These are phyloP conservation scores for Ennomos quercinarius DNA, from an alignment of 2,888 invertebrate species.

Conservation along the genomic window DNA sequence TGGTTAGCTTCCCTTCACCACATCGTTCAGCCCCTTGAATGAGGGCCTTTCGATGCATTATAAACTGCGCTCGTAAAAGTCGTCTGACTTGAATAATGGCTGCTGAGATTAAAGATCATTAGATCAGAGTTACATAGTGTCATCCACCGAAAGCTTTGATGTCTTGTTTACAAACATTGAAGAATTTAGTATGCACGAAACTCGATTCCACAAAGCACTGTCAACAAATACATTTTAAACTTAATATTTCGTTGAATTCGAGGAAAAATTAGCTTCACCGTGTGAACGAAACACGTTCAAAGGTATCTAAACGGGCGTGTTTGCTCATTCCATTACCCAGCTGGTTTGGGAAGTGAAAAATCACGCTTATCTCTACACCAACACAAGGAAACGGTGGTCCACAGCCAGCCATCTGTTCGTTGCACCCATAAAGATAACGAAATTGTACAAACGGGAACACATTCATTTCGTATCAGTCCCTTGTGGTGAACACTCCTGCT, in stretches of 20 bases:
- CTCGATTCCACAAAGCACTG: conserved; percentile 31
- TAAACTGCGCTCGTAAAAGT: conserved; percentile 43
- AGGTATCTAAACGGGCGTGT: conserved; percentile 70
- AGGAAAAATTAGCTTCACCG: conserved; percentile 68
- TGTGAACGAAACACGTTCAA: conserved; percentile 68
- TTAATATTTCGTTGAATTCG: conserved; percentile 53
- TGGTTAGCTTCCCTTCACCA: conserved; percentile 48
- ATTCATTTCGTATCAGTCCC: conserved; percentile 75
- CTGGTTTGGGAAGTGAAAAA: conserved; percentile 83
- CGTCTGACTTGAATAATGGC: conserved; percentile 36
- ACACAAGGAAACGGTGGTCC: conserved; percentile 76
- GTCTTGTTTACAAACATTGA: conserved; percentile 77
- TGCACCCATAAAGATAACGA: conserved; percentile 84
- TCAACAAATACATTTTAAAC: conserved; percentile 45
- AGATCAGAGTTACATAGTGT: conserved; percentile 69
- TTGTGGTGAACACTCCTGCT: conserved; percentile 67
- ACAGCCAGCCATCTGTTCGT: conserved; percentile 81
- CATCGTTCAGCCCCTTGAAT: conserved; percentile 44
- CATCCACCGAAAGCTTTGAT: conserved; percentile 64
- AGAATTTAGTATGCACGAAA: conserved; percentile 38
- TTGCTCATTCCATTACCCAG: conserved; percentile 76
- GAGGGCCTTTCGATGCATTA: conserved; percentile 50
- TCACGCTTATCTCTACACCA: conserved; percentile 81
- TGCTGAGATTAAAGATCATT: conserved; percentile 49
- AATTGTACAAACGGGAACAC: conserved; percentile 74